Evolutionary conservation across 1,140 invertebrate genomes (phyloP).

Genomic region (Anthonomus grandis): DNA sequence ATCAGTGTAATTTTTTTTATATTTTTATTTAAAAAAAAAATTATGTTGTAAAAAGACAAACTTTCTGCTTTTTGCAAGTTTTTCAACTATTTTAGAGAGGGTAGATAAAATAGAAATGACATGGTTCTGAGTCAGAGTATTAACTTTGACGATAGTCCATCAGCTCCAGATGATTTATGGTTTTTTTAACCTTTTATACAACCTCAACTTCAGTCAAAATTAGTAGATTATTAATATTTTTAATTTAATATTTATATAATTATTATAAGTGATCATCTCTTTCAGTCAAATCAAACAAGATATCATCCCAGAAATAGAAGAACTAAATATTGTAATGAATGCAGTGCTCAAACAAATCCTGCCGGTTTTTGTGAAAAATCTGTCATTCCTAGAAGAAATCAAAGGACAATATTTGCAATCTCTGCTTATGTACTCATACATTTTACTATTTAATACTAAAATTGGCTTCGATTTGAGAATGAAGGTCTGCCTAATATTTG

Average conservation of each 20-base stretch:
- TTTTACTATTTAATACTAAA: slow-evolving; percentile 21
- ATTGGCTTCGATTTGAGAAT: slow-evolving; percentile 30
- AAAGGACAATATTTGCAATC: slow-evolving; percentile 17
- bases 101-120: too few relatives aligned
- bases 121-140: too few relatives aligned
- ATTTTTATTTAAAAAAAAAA: too few relatives aligned
- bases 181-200: not conserved
- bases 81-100: not conserved
- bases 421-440: slow-evolving; percentile 25
- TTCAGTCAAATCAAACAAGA: slow-evolving; percentile 22
- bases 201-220: not conserved
- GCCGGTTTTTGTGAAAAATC: slow-evolving; percentile 25
- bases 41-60: too few relatives aligned
- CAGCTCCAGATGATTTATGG: not conserved
- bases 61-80: too few relatives aligned
- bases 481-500: slow-evolving; percentile 28
- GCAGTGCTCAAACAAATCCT: slow-evolving; percentile 30
- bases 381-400: slow-evolving; percentile 20
- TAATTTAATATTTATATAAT: not conserved
- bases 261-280: slow-evolving; percentile 16
- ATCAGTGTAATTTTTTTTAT: too few relatives aligned
- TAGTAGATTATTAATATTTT: not conserved
- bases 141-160: too few relatives aligned
- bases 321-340: slow-evolving; percentile 24
- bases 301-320: slow-evolving; percentile 22